Percentiles rank a stretch among this genome's conserved stretches.
phyloP scores from a whole-genome alignment of 1,140 invertebrate species.

The Teleopsis dalmanni region DNA sequence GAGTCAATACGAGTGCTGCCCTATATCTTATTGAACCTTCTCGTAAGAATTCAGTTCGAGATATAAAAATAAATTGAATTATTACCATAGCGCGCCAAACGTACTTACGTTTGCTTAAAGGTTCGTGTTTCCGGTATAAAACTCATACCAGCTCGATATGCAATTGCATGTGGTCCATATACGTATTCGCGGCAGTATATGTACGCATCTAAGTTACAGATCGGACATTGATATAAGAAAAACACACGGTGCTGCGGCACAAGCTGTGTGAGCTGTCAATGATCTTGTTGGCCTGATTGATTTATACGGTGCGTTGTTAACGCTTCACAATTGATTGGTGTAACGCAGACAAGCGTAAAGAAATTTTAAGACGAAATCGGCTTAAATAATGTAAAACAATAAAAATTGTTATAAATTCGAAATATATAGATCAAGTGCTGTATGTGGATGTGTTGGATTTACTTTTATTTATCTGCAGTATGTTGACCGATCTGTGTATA shows the following conservation, averaged over 20 bases:
- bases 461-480: no score
- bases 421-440: not conserved
- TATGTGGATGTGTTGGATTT: not conserved
- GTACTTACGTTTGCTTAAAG: not conserved
- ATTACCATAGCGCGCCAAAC: not conserved
- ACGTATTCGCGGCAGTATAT: no score
- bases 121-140: not conserved
- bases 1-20: no score
- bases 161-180: no score
- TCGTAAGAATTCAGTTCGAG: not conserved
- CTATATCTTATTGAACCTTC: no score
- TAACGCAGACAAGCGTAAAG: no score
- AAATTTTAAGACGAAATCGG: no score
- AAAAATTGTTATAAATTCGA: not conserved
- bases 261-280: slow-evolving; percentile 43
- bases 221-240: slow-evolving; percentile 1
- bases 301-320: slow-evolving; percentile 38
- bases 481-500: no score
- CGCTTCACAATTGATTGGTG: slow-evolving; percentile 1
- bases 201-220: not conserved
- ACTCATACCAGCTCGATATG: no score
- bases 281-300: slow-evolving; percentile 42
- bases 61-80: not conserved
- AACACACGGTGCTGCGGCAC: slow-evolving; percentile 3
- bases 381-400: no score